Evolutionary conservation across 2,797 vertebrate species (phyloP).

Genomic region (Siniperca scherzeri): DNA sequence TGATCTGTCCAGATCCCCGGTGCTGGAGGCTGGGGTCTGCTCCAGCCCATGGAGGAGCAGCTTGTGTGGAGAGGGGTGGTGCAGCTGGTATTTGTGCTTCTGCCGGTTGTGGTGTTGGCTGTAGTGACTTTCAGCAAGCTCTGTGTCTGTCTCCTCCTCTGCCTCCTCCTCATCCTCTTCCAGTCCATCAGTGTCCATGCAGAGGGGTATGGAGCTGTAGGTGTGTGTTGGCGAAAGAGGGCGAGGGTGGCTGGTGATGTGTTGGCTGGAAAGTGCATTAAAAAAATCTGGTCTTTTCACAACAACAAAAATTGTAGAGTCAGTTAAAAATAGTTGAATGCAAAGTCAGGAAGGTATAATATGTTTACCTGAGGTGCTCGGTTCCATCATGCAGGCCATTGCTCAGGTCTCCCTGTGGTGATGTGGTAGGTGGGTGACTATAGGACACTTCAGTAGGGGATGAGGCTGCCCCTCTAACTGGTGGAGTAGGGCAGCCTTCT

Average conservation of each 20-base stretch:
- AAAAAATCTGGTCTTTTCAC: background rate
- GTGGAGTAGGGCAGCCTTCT: slow-evolving; percentile 87
- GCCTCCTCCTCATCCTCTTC: slow-evolving; percentile 84
- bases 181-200: slow-evolving; percentile 90
- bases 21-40: slow-evolving; percentile 95
- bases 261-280: slow-evolving; percentile 76
- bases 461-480: slow-evolving; percentile 90
- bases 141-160: slow-evolving; percentile 74
- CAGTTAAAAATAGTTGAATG: background rate
- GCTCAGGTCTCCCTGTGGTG: slow-evolving; percentile 88
- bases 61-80: slow-evolving; percentile 77
- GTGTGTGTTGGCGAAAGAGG: slow-evolving; percentile 91
- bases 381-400: slow-evolving; percentile 87
- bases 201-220: slow-evolving; percentile 90
- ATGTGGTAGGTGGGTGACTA: slow-evolving; percentile 88
- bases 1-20: slow-evolving; percentile 93
- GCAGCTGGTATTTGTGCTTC: slow-evolving; percentile 79
- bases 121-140: slow-evolving; percentile 86
- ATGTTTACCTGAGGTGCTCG: slow-evolving; percentile 87
- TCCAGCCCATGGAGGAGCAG: slow-evolving; percentile 90
- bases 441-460: slow-evolving; percentile 90
- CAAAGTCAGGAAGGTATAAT: background rate
- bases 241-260: slow-evolving; percentile 85
- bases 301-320: background rate
- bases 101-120: slow-evolving; percentile 64